These are phyloP conservation scores for Eristalis arbustorum DNA, from an alignment of 2,888 invertebrate species.

Conservation along the genomic window DNA sequence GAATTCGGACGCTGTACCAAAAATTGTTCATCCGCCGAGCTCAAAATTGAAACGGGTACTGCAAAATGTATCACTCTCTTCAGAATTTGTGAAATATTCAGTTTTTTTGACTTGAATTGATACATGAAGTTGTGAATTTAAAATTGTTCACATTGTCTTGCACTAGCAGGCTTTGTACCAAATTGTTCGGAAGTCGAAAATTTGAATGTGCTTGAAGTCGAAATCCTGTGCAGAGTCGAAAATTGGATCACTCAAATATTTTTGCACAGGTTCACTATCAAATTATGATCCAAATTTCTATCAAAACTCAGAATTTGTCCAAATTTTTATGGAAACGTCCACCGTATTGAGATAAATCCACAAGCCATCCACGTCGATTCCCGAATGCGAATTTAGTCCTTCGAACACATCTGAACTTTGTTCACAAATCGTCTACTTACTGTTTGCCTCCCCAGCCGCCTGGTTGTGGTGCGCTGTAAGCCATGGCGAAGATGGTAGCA, in stretches of 20 bases:
- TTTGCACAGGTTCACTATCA: neutral
- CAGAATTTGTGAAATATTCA: too few species aligned
- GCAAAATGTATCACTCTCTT: too few species aligned
- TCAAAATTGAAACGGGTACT: too few species aligned
- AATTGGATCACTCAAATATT: neutral
- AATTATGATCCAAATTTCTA: neutral
- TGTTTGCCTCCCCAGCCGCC: conserved; percentile 78
- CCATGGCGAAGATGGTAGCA: conserved; percentile 75
- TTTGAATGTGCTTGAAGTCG: too few species aligned
- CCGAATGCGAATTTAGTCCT: neutral
- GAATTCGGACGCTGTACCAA: too few species aligned
- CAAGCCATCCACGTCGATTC: neutral
- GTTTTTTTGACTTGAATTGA: too few species aligned
- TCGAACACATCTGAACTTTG: neutral
- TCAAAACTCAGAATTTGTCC: neutral
- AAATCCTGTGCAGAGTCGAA: too few species aligned
- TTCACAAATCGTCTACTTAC: conserved; percentile 74
- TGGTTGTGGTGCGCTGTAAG: conserved; percentile 76
- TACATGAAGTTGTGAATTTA: too few species aligned
- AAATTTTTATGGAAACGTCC: neutral
- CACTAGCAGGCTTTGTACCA: too few species aligned
- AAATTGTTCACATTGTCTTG: too few species aligned
- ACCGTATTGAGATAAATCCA: neutral
- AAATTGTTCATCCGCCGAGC: too few species aligned
- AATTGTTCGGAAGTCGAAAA: too few species aligned